Evolutionary conservation across 1,140 invertebrate species (phyloP), one percentile per base, ranked within the genome.

Genomic region (Polypedilum pembai): DNA sequence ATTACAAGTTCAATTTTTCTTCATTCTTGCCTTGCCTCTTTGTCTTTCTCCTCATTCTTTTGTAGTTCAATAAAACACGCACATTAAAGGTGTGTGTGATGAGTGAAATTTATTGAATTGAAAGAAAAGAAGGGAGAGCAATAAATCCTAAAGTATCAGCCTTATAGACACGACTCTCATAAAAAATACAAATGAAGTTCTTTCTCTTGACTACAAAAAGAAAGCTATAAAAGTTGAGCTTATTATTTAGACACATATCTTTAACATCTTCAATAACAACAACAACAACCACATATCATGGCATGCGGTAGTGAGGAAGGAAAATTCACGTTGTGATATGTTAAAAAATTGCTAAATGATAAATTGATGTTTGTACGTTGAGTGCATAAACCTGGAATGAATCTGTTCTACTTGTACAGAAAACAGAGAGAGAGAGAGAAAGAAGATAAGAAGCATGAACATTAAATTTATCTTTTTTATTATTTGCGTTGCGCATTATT

Each of bases 191-290:
- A 18, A 69, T 69, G 17, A 69, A 69, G 65, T 69, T 18, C 65
- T 18, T 20, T 18, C 20, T 69, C 18, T 18, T 69, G 65, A 12
- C 0, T 69, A 21, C 65, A 20, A 20, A 18, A n/a, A 20, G 17
- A 18, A 20, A 18, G 20, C 10, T 8, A 69, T 20, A 20, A 21
- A 18, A 18, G 65, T 21, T 69, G 65, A 69, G 65, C 65, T 69
- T 69, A 69, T 69, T 69, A 69, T 69, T 69, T 69, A 20, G 65
- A 69, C 65, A 69, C 65, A 18, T 69, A 8, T 69, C 17, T 21
- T 69, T 20, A 69, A 21, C 65, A 69, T 69, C 17, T 20, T 20
- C 17, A 69, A 69, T 8, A 18, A 8, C 65, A 69, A 18, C 8
- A n/a, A n/a, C n/a, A n/a, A n/a, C n/a, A n/a, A n/a, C n/a, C n/a